Conservation (phyloP, 2,888 invertebrate species). For the Hesperia comma region DNA sequence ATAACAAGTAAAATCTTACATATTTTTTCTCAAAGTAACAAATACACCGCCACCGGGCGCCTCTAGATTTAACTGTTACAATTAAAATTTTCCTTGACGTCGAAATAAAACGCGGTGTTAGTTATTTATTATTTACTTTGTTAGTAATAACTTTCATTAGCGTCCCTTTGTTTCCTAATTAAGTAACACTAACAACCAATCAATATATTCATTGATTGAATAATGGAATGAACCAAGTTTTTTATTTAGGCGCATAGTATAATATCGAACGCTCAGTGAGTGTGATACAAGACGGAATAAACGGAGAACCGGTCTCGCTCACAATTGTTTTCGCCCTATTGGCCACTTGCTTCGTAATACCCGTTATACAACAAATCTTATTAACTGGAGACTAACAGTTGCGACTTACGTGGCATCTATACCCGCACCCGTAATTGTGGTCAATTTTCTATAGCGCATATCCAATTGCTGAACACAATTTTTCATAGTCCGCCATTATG, state of each 20-base stretch:
- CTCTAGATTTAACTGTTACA: too few species aligned
- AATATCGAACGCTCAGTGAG: constrained; percentile 19
- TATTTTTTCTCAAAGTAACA: too few species aligned
- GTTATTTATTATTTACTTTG: too few species aligned
- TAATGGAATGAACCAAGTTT: constrained; percentile 13
- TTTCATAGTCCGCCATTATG: constrained; percentile 43
- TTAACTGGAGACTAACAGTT: constrained; percentile 61
- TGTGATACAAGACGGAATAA: constrained; percentile 41
- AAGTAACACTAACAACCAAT: neutral
- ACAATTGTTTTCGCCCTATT: constrained; percentile 70
- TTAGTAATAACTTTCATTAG: neutral
- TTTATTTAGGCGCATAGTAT: constrained; percentile 12
- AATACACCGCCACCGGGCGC: too few species aligned
- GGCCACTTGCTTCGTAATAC: constrained; percentile 58
- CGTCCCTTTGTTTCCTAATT: neutral
- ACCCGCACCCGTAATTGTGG: constrained; percentile 51
- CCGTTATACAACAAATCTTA: constrained; percentile 76
- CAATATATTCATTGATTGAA: constrained; percentile 4
- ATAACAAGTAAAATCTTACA: too few species aligned
- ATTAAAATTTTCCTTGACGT: too few species aligned
- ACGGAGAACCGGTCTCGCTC: constrained; percentile 59
- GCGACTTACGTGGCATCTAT: constrained; percentile 57
- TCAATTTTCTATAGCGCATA: constrained; percentile 58
- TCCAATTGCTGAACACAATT: constrained; percentile 51
- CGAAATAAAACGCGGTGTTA: too few species aligned